Conservation (phyloP, 2,797 vertebrate genomes). For the Eupleurogrammus muticus region DNA sequence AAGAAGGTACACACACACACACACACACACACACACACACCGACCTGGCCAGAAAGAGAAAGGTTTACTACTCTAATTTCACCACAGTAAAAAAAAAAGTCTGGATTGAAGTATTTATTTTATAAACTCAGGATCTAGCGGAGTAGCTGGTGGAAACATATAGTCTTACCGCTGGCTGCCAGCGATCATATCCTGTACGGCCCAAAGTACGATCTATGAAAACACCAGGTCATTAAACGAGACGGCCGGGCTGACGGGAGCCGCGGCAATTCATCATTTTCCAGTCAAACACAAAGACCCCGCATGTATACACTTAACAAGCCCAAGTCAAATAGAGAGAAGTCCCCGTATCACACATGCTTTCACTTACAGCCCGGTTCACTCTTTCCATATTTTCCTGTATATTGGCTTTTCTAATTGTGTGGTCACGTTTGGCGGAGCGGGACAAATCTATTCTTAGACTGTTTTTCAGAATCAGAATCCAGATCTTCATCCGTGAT, state of each 20-base stretch:
- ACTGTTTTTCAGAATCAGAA: slow-evolving; percentile 23
- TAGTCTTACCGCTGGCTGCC: slow-evolving; percentile 68
- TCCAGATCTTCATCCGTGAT: slow-evolving; percentile 32
- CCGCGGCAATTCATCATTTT: slow-evolving; percentile 73
- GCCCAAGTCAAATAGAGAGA: slow-evolving; percentile 63
- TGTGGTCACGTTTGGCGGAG: slow-evolving; percentile 43
- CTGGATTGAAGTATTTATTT: slow-evolving; percentile 70
- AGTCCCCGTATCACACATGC: slow-evolving; percentile 65
- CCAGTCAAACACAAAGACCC: slow-evolving; percentile 68
- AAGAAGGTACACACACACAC: slow-evolving; percentile 18
- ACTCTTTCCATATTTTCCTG: slow-evolving; percentile 51
- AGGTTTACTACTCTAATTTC: slow-evolving; percentile 70
- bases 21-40: slow-evolving; percentile 14
- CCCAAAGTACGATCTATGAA: slow-evolving; percentile 68
- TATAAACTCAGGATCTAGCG: slow-evolving; percentile 60
- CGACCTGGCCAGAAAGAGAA: slow-evolving; percentile 43
- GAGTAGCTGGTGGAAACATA: slow-evolving; percentile 65
- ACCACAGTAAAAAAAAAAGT: slow-evolving; percentile 50
- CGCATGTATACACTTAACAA: slow-evolving; percentile 50
- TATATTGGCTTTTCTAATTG: slow-evolving; percentile 66
- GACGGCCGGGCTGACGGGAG: slow-evolving; percentile 58
- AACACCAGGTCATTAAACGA: slow-evolving; percentile 70
- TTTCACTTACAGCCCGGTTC: slow-evolving; percentile 62
- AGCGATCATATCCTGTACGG: slow-evolving; percentile 71
- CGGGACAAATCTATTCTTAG: slow-evolving; percentile 24